Evolutionary conservation across 2,888 invertebrate genomes (phyloP).

Genomic region (Oligia fasciuncula): DNA sequence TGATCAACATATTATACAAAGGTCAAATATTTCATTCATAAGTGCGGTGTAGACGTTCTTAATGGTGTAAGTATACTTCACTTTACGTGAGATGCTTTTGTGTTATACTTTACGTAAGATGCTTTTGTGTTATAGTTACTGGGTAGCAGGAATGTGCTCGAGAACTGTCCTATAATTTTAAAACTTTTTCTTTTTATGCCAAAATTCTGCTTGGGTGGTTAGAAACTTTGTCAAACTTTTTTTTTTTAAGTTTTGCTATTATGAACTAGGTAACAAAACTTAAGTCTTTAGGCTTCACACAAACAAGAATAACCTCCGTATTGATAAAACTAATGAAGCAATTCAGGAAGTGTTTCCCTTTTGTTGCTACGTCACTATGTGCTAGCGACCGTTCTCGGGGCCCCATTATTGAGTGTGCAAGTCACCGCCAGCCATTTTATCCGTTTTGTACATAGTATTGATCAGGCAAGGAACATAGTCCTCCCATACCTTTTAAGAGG

Average conservation of each 20-base stretch:
- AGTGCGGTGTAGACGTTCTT: conserved; percentile 45
- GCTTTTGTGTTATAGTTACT: neutral
- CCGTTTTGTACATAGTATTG: neutral
- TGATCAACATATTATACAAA: conserved; percentile 62
- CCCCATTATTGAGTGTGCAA: neutral
- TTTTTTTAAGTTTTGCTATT: neutral
- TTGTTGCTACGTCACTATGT: neutral
- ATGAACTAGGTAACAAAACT: neutral
- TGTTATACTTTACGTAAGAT: too few relatives aligned
- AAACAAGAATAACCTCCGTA: neutral
- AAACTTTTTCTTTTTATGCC: conserved; percentile 24
- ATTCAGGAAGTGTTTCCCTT: too few relatives aligned
- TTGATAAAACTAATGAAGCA: neutral
- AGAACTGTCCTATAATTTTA: conserved; percentile 1
- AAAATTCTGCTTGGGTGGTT: neutral
- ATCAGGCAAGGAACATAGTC: neutral
- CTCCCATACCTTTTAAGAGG: too few relatives aligned
- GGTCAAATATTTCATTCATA: conserved; percentile 68
- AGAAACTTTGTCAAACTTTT: neutral
- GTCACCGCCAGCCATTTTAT: neutral
- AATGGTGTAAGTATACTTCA: conserved; percentile 21
- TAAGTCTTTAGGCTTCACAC: neutral
- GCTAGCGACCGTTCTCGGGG: neutral
- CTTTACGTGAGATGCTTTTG: too few relatives aligned
- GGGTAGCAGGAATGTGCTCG: conserved; percentile 1